Conservation (phyloP, 2,888 invertebrate species). For the Bombyx huttoni region DNA sequence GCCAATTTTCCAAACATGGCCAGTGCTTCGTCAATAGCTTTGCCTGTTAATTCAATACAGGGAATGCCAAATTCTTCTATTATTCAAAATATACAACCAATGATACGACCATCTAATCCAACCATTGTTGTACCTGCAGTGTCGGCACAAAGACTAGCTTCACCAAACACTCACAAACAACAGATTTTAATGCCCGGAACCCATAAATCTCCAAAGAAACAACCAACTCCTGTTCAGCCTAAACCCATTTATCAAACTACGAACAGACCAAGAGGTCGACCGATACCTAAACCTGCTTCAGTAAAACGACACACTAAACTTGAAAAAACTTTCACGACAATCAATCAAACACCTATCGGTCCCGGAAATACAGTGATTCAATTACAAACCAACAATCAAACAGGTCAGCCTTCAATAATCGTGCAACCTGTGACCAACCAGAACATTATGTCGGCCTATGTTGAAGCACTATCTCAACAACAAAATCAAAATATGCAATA, state of each 20-base stretch:
- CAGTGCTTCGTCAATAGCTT: conserved; percentile 60
- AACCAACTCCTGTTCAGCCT: conserved; percentile 56
- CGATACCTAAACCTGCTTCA: conserved; percentile 58
- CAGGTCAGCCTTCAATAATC: conserved; percentile 76
- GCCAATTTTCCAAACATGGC: conserved; percentile 63
- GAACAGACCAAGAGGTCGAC: conserved; percentile 53
- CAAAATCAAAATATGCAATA: conserved; percentile 83
- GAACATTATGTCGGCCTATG: conserved; percentile 75
- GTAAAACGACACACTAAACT: conserved; percentile 62
- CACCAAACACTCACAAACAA: conserved; percentile 59
- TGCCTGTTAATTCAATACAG: conserved; percentile 63
- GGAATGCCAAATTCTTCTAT: conserved; percentile 60
- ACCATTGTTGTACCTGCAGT: conserved; percentile 61
- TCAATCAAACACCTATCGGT: conserved; percentile 57
- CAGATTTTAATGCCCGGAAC: conserved; percentile 55
- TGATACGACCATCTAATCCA: conserved; percentile 62
- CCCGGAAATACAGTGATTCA: conserved; percentile 70
- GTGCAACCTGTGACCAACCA: conserved; percentile 77
- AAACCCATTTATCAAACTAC: conserved; percentile 64
- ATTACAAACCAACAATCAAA: conserved; percentile 68
- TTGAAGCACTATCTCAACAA: conserved; percentile 79
- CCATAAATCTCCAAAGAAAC: conserved; percentile 66
- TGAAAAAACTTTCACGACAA: conserved; percentile 60
- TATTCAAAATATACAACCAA: conserved; percentile 65
- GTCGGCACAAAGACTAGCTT: conserved; percentile 53